Evolutionary conservation across 2,797 vertebrate genomes (phyloP).

Genomic region (Parauchenoglanis ngamensis): DNA sequence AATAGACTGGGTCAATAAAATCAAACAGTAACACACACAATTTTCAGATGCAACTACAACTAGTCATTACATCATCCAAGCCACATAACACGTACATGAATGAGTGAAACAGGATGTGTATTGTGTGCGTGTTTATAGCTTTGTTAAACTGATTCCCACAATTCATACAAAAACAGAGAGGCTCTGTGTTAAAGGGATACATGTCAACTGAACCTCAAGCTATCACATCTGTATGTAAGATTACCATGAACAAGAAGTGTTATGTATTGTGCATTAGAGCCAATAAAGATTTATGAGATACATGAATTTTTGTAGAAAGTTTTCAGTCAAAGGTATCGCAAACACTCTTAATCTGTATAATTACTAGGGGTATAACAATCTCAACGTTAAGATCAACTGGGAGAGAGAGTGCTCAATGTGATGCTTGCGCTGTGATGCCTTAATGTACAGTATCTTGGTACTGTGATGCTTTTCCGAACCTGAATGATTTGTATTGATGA

Average conservation of each 20-base stretch:
- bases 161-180: background rate
- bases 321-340: background rate
- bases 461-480: background rate
- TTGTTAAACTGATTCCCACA: background rate
- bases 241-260: background rate
- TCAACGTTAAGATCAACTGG: background rate
- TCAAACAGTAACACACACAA: slow-evolving; percentile 3
- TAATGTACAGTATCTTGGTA: background rate
- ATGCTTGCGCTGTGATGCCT: background rate
- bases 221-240: background rate
- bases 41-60: background rate
- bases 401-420: background rate
- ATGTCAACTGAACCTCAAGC: background rate
- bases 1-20: slow-evolving; percentile 18
- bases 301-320: background rate
- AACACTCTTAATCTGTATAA: background rate
- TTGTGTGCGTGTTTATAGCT: background rate
- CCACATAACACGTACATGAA: background rate
- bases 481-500: background rate
- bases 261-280: background rate
- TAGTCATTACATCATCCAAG: background rate
- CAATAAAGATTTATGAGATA: background rate
- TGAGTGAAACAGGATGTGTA: background rate
- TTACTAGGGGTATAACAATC: background rate
- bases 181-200: background rate